A percentile compares a stretch with the other conserved stretches of the same genome.
phyloP scores from a whole-genome alignment of 1,140 invertebrate genomes.

The Psix sp. region DNA sequence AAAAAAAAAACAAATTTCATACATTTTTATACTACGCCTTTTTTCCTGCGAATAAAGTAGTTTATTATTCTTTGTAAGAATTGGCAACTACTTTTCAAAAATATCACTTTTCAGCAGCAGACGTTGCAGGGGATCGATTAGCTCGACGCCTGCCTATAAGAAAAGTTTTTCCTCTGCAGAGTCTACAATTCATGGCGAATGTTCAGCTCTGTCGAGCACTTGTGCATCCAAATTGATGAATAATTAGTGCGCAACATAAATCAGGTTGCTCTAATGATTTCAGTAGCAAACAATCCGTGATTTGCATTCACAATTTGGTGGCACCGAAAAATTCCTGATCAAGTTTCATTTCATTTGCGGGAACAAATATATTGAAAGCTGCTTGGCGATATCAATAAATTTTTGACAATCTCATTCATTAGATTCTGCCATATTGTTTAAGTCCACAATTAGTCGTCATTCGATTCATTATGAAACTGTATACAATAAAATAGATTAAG shows the following conservation, averaged over 20 bases:
- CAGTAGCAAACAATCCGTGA: too few species aligned
- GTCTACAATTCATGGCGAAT: slow-evolving; percentile 9
- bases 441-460: slow-evolving; percentile 7
- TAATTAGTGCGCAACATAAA: too few species aligned
- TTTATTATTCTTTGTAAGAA: slow-evolving; percentile 30
- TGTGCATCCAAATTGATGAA: too few species aligned
- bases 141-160: slow-evolving; percentile 17
- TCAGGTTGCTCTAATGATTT: too few species aligned
- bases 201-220: too few species aligned
- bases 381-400: slow-evolving; percentile 7
- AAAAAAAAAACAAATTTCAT: neutral
- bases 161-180: slow-evolving; percentile 17
- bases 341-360: slow-evolving; percentile 12
- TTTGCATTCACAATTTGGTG: too few species aligned
- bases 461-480: slow-evolving; percentile 9
- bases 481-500: slow-evolving; percentile 13
- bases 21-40: slow-evolving; percentile 17
- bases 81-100: slow-evolving; percentile 50
- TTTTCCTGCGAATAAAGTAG: slow-evolving; percentile 18
- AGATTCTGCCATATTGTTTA: slow-evolving; percentile 14
- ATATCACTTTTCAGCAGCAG: slow-evolving; percentile 46
- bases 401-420: slow-evolving; percentile 16
- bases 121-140: slow-evolving; percentile 48
- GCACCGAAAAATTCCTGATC: slow-evolving; percentile 9
- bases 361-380: too few species aligned